Evolutionary conservation across 92 coral and sea anemone species (phyloP).

Genomic region (Meandrina meandrites): DNA sequence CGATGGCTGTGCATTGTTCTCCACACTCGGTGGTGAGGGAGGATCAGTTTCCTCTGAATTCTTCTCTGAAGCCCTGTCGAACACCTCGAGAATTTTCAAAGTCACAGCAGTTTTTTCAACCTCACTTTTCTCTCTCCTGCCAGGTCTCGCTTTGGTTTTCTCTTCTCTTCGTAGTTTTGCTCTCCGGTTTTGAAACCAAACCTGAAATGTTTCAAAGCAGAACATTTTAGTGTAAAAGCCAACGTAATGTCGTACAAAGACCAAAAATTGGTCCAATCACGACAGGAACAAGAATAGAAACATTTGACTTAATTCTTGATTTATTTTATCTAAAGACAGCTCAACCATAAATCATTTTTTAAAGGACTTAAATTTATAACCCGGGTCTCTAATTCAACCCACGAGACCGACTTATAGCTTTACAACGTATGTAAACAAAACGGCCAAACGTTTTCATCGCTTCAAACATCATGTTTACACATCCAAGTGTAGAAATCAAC

Average conservation of each 20-base stretch:
- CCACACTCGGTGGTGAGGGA: slow-evolving; percentile 23
- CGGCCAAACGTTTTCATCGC: slow-evolving; percentile 25
- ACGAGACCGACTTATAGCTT: not conserved
- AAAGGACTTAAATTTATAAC: not conserved
- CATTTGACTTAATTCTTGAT: not conserved
- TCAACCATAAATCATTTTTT: not conserved
- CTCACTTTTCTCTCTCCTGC: slow-evolving; percentile 87
- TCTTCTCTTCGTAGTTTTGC: slow-evolving; percentile 94
- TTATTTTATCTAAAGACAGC: not conserved
- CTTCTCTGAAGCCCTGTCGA: slow-evolving; percentile 29
- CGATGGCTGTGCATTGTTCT: slow-evolving; percentile 27
- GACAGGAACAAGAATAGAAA: not conserved
- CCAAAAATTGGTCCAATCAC: not conserved
- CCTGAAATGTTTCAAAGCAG: slow-evolving; percentile 54
- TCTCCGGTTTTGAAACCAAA: slow-evolving; percentile 98
- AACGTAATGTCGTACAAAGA: slow-evolving; percentile 3
- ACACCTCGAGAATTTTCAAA: slow-evolving; percentile 40
- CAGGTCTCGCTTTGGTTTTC: slow-evolving; percentile 90
- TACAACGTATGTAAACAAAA: slow-evolving; percentile 12
- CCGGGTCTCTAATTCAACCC: not conserved
- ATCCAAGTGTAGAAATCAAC: not conserved
- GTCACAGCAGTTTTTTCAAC: slow-evolving; percentile 65
- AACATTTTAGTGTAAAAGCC: slow-evolving; percentile 10
- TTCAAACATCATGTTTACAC: slow-evolving; percentile 23
- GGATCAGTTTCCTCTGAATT: slow-evolving; percentile 13